phyloP scores from a whole-genome alignment of 2,888 invertebrate genomes.

The Dendrolimus pini region DNA sequence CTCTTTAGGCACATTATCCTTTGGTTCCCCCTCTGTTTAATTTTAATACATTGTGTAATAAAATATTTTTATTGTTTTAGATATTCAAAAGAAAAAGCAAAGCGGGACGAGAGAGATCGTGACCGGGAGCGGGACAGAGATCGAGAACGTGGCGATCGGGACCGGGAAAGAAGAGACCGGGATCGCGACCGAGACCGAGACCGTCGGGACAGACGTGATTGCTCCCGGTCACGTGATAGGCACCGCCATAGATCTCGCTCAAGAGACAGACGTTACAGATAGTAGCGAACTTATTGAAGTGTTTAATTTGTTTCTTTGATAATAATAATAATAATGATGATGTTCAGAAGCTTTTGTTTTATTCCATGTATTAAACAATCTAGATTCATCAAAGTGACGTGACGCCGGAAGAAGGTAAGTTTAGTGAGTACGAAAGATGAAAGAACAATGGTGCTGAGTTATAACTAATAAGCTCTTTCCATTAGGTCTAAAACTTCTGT shows the following conservation, averaged over 20 bases:
- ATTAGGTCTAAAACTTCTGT: no score
- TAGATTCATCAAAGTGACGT: no score
- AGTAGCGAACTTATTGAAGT: conserved; percentile 32
- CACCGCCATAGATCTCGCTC: conserved; percentile 50
- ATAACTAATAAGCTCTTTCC: no score
- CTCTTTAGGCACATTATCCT: no score
- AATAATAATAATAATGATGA: conserved; percentile 42
- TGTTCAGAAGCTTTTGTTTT: conserved; percentile 25
- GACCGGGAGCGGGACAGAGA: conserved; percentile 47
- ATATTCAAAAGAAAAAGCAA: conserved; percentile 58
- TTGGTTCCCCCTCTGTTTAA: no score
- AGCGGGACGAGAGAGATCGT: conserved; percentile 55
- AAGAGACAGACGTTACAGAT: conserved; percentile 61
- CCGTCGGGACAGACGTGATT: conserved; percentile 27
- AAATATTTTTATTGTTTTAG: conserved; percentile 36
- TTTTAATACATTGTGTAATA: no score
- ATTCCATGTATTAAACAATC: neutral
- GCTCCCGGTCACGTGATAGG: conserved; percentile 40
- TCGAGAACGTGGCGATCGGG: conserved; percentile 34
- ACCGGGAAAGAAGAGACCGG: conserved; percentile 30
- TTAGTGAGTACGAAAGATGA: no score
- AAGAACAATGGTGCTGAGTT: no score
- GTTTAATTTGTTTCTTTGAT: conserved; percentile 34
- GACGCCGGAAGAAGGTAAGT: no score
- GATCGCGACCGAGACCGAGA: conserved; percentile 27